Evolutionary conservation across 2,888 invertebrate genomes (phyloP).

Genomic region (Tiphia femorata): DNA sequence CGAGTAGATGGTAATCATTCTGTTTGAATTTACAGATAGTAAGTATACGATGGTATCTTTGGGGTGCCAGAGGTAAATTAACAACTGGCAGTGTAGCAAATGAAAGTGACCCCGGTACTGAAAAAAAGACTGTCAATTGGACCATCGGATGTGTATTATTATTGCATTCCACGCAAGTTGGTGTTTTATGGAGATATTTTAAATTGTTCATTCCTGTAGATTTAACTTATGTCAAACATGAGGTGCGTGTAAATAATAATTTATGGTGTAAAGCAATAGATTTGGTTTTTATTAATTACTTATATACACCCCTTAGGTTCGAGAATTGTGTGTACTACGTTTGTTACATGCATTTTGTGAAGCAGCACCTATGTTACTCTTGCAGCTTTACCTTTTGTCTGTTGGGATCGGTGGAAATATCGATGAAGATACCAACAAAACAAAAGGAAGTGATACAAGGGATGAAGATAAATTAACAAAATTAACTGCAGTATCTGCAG

Average conservation of each 20-base stretch:
- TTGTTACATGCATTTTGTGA: conserved; percentile 90
- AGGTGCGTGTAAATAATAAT: conserved; percentile 71
- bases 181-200: conserved; percentile 86
- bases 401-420: conserved; percentile 54
- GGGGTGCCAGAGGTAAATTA: conserved; percentile 65
- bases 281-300: conserved; percentile 2
- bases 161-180: conserved; percentile 78
- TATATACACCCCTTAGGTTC: conserved; percentile 58
- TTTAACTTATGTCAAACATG: conserved; percentile 84
- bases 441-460: conserved; percentile 48
- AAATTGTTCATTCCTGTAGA: conserved; percentile 88
- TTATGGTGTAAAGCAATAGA: background rate
- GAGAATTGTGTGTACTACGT: conserved; percentile 80
- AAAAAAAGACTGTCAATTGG: conserved; percentile 57
- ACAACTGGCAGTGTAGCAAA: conserved; percentile 34
- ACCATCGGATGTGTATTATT: conserved; percentile 70
- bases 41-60: conserved; percentile 82
- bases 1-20: too few species aligned
- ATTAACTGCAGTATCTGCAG: conserved; percentile 84
- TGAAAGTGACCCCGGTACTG: conserved; percentile 43
- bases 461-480: conserved; percentile 75
- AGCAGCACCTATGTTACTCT: conserved; percentile 87
- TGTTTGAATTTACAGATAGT: conserved; percentile 70
- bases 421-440: conserved; percentile 34
- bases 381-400: conserved; percentile 83